Evolutionary conservation across 2,888 invertebrate species (phyloP).

Genomic region (Euclidia mi): DNA sequence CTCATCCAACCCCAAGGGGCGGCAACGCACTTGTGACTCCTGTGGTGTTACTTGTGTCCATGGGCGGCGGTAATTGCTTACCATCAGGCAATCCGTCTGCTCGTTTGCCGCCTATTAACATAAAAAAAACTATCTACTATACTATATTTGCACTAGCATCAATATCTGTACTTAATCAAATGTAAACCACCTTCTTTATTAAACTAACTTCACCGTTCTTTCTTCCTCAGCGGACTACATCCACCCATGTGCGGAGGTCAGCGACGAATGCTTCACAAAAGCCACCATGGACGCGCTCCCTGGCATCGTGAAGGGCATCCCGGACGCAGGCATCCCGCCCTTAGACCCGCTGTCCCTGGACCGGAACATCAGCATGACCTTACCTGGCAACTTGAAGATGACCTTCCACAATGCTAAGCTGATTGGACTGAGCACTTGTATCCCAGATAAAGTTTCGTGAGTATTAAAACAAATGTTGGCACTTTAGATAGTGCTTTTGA

Average conservation of each 20-base stretch:
- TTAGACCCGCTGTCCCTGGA: constrained; percentile 80
- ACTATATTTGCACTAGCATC: no score
- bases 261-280: constrained; percentile 85
- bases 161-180: no score
- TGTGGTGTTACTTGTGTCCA: no score
- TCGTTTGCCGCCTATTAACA: no score
- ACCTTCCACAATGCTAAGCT: constrained; percentile 85
- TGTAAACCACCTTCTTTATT: no score
- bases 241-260: constrained; percentile 80
- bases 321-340: constrained; percentile 80
- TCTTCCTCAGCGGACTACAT: constrained; percentile 79
- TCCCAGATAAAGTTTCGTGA: constrained; percentile 86
- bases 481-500: no score
- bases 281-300: constrained; percentile 83
- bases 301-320: constrained; percentile 83
- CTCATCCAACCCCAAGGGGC: no score
- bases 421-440: constrained; percentile 77
- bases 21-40: no score
- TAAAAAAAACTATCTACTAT: no score
- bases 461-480: constrained; percentile 49
- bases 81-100: no score
- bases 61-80: no score
- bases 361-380: constrained; percentile 80
- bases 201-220: not conserved
- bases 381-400: constrained; percentile 84